Percentiles rank a stretch among this genome's conserved stretches.
Evolutionary conservation across 1,140 invertebrate species (phyloP).

Genomic region (Arctopsyche grandis): DNA sequence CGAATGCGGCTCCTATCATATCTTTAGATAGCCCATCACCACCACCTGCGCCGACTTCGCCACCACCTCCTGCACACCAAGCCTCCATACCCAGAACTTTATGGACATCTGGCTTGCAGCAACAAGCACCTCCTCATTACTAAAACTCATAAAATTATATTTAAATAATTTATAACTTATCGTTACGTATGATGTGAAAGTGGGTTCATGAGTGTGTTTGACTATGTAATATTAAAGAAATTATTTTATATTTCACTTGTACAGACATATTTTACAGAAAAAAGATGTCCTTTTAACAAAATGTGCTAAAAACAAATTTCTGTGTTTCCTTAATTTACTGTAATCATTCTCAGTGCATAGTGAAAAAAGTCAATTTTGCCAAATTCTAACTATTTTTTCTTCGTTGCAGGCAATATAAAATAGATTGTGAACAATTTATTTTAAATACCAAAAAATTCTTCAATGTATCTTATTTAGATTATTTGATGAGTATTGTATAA

Average conservation of each 20-base stretch:
- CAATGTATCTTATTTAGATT: background rate
- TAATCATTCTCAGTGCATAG: no score
- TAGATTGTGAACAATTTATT: background rate
- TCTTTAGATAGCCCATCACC: conserved; percentile 70
- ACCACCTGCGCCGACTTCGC: conserved; percentile 58
- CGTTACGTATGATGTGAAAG: background rate
- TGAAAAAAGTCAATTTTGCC: no score
- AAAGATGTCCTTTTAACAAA: background rate
- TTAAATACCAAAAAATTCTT: conserved; percentile 18
- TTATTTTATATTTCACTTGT: background rate
- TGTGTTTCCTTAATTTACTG: background rate
- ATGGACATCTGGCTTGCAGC: conserved; percentile 32
- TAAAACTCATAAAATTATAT: conserved; percentile 5
- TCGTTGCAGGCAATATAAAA: no score
- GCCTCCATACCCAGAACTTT: conserved; percentile 46
- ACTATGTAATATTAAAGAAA: conserved; percentile 3
- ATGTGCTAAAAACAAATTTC: background rate
- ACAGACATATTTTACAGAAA: background rate
- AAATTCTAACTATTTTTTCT: no score
- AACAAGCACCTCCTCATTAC: conserved; percentile 33
- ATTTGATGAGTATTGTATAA: conserved; percentile 16
- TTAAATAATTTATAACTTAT: conserved; percentile 18
- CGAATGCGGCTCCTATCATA: conserved; percentile 60
- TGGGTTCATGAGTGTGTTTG: background rate
- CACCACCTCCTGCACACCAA: conserved; percentile 45